Evolutionary conservation across 2,797 vertebrate species (phyloP).

Genomic region (Naso thynnoides): DNA sequence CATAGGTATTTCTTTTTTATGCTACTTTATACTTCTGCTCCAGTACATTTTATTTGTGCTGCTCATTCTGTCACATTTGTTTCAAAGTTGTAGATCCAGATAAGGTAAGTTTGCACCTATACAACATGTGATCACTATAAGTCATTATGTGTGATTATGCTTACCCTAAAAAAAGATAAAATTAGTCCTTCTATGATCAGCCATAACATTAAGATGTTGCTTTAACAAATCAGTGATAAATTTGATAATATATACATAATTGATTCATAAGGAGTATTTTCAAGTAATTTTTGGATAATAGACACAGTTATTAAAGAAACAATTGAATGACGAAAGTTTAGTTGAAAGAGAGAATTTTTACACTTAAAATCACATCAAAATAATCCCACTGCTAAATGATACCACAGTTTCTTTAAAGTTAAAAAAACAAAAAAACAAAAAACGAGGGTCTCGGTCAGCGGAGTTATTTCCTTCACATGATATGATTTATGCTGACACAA

Average conservation of each 20-base stretch:
- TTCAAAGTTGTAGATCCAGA: too few species aligned
- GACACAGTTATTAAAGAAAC: not conserved
- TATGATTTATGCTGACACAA: slow-evolving; percentile 1
- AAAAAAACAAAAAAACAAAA: slow-evolving; percentile 6
- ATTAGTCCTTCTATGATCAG: not conserved
- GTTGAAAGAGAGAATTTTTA: not conserved
- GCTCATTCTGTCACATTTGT: too few species aligned
- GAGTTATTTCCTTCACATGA: not conserved
- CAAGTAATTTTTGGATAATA: not conserved
- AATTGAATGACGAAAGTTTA: not conserved
- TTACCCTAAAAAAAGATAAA: not conserved
- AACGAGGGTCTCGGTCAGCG: not conserved
- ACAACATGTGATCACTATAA: too few species aligned
- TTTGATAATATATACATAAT: too few species aligned
- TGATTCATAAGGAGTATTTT: not conserved
- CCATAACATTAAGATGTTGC: not conserved
- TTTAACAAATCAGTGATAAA: too few species aligned
- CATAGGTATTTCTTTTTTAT: too few species aligned
- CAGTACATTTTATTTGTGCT: too few species aligned
- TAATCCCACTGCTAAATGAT: not conserved
- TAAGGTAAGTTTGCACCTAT: too few species aligned
- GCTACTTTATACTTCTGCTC: too few species aligned
- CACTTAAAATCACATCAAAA: not conserved
- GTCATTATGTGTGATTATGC: too few species aligned
- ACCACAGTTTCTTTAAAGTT: not conserved